A percentile compares a stretch with the other conserved stretches of the same genome.
Evolutionary conservation across 2,797 vertebrate genomes (phyloP).

Genomic region (Acrossocheilus fasciatus): DNA sequence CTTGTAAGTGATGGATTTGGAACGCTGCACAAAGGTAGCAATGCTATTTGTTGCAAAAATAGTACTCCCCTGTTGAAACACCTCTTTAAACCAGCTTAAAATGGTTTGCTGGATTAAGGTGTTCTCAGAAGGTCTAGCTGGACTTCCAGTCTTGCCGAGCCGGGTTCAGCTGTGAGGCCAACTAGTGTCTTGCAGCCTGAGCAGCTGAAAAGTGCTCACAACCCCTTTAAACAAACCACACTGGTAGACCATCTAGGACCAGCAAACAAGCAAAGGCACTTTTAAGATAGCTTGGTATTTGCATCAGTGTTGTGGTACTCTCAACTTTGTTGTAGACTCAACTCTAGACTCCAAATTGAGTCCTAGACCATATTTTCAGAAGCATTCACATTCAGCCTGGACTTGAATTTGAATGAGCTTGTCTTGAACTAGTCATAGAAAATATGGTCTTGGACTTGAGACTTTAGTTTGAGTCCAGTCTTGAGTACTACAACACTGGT

Average conservation of each 20-base stretch:
- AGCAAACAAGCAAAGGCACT: background rate
- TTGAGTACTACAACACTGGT: background rate
- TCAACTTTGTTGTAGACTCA: background rate
- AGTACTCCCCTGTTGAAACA: background rate
- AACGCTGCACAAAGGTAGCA: background rate
- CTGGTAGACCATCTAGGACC: background rate
- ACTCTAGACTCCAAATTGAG: background rate
- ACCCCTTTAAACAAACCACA: background rate
- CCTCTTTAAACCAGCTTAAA: background rate
- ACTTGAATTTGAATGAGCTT: background rate
- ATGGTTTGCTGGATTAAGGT: background rate
- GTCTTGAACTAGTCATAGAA: background rate
- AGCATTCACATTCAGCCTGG: background rate
- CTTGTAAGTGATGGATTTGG: background rate
- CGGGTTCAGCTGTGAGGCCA: background rate
- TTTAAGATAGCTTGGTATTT: background rate
- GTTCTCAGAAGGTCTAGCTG: background rate
- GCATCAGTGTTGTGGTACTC: background rate
- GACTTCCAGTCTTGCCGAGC: too few species aligned
- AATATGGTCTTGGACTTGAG: background rate
- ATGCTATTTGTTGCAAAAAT: background rate
- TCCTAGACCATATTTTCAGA: background rate
- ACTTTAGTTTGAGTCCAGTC: background rate
- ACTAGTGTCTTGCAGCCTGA: background rate
- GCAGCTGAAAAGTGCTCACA: background rate